A percentile compares a stretch with the other conserved stretches of the same genome.
These are phyloP conservation scores for Anthophora plumipes DNA, from an alignment of 2,888 invertebrate species.

Conservation along the genomic window DNA sequence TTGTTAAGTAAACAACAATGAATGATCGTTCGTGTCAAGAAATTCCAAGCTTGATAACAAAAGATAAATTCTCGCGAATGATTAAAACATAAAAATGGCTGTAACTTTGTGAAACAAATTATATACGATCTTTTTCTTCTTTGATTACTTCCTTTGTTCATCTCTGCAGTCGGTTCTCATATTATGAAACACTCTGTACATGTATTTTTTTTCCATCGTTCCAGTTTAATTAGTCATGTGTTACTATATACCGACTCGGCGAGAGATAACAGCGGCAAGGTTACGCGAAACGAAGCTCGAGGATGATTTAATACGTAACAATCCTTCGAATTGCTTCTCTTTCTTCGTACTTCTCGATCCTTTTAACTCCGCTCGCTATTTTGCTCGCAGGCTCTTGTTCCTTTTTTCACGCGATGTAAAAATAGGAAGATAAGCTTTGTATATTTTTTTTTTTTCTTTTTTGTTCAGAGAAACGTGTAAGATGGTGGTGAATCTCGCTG, in stretches of 20 bases:
- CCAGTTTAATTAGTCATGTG: slow-evolving; percentile 70
- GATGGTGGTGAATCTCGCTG: slow-evolving; percentile 2
- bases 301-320: slow-evolving; percentile 57
- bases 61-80: too few species aligned
- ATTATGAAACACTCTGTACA: too few species aligned
- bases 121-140: too few species aligned
- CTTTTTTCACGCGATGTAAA: not conserved
- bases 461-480: not conserved
- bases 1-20: too few species aligned
- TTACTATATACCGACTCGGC: slow-evolving; percentile 61
- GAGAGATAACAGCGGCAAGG: slow-evolving; percentile 63
- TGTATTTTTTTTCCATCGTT: slow-evolving; percentile 47
- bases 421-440: slow-evolving; percentile 1
- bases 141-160: too few species aligned
- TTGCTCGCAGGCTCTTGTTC: too few species aligned
- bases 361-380: too few species aligned
- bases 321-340: slow-evolving; percentile 15
- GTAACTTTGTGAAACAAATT: too few species aligned
- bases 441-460: not conserved
- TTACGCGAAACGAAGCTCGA: slow-evolving; percentile 60
- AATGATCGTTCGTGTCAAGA: too few species aligned
- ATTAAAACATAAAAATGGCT: too few species aligned
- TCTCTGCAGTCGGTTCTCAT: too few species aligned
- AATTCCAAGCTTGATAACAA: too few species aligned
- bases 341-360: not conserved